Percentiles rank a stretch among this genome's conserved stretches.
Evolutionary conservation across 2,888 invertebrate species (phyloP).

Genomic region (Coenonympha arcania): DNA sequence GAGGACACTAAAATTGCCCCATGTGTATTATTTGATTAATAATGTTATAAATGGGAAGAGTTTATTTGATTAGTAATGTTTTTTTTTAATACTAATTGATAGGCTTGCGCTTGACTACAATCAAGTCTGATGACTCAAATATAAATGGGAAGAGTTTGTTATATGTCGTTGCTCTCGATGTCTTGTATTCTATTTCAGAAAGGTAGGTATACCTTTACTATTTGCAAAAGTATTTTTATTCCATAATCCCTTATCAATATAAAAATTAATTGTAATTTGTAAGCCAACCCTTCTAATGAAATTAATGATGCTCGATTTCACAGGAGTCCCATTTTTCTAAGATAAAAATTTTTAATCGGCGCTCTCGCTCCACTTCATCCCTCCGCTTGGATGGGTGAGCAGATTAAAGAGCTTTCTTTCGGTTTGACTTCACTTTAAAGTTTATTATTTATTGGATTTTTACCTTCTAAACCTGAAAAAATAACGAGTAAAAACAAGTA

Average conservation of each 20-base stretch:
- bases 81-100: no score
- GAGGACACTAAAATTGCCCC: no score
- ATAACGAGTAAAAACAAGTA: no score
- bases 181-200: no score
- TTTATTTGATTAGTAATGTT: no score
- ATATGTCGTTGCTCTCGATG: no score
- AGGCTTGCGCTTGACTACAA: no score
- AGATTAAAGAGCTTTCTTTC: slow-evolving; percentile 46
- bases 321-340: slow-evolving; percentile 49
- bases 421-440: slow-evolving; percentile 40
- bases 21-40: no score
- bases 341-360: slow-evolving; percentile 60
- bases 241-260: slow-evolving; percentile 18
- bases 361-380: slow-evolving; percentile 41
- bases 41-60: no score
- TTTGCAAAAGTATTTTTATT: background rate
- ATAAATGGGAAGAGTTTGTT: no score
- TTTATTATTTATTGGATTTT: slow-evolving; percentile 28
- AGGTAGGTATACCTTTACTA: background rate
- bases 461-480: slow-evolving; percentile 4
- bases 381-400: slow-evolving; percentile 41
- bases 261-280: slow-evolving; percentile 23
- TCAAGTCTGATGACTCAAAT: no score
- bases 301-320: slow-evolving; percentile 38
- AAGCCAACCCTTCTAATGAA: slow-evolving; percentile 35